Evolutionary conservation across 2,888 invertebrate genomes (phyloP), one percentile per base, ranked within the genome.

Genomic region (Mycogona germanica): DNA sequence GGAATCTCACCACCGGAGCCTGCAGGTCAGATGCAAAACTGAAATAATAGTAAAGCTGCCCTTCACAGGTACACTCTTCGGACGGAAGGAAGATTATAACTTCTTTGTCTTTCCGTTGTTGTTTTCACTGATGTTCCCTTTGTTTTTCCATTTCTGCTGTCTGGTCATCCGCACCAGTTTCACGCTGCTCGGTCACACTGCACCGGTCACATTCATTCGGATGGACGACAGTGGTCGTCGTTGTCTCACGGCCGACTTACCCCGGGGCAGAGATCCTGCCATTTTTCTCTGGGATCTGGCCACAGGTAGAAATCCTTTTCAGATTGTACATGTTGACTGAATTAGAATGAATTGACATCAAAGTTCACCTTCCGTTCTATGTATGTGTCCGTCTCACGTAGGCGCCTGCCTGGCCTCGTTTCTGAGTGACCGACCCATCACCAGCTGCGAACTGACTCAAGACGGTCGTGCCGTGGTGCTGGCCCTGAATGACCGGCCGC

Each of bases 1-100:
- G 88, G 87, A 87, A 89, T 68, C 75, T 89, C 12, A 81, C 85
- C 25, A 87, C 87, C 41, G 84, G 84, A n/a, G 62, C 61, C 38
- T 60, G 62, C 57, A 66, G 62, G 68, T 68, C 59, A 17, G 7
- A n/a, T 7, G 26, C 7, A 41, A 14, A 1, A 25, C 21, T 26
- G 14, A 42, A 42, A n/a, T 26, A 21, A 40, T 14, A 7, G 2
- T 7, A 14, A 2, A 14, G 23, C 9, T 14, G 23, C 40, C 23
- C 40, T 40, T 6, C 7, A 40, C 40, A 1, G 9, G 21, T n/a
- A n/a, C 9, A 14, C 3, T 21, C 12, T 41, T 21, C 14, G 21
- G 19, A 21, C 40, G 3, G 6, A 40, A 7, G 5, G 19, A 40
- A 40, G 23, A 7, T 40, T 19, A 19, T 2, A 4, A 38, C 19